Evolutionary conservation across 1,140 invertebrate genomes (phyloP).

Genomic region (Dinoponera quadriceps): DNA sequence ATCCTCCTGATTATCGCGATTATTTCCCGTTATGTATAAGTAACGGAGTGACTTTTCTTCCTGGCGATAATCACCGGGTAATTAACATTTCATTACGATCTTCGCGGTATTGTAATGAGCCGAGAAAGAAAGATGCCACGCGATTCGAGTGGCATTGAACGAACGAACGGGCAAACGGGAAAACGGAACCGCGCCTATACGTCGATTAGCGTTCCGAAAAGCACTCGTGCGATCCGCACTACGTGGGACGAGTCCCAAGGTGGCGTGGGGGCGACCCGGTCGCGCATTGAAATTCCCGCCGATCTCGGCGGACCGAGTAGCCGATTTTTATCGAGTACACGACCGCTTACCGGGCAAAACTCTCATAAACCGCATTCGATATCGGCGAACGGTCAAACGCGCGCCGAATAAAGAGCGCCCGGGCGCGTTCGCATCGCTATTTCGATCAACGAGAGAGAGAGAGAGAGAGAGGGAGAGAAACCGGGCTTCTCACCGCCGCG

Average conservation of each 20-base stretch:
- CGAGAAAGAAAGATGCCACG: neutral
- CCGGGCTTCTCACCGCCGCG: constrained; percentile 11
- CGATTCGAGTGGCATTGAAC: neutral
- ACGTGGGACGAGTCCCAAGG: constrained; percentile 70
- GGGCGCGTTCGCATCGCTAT: constrained; percentile 52
- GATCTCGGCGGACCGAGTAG: constrained; percentile 65
- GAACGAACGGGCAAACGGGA: neutral
- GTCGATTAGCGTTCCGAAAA: constrained; percentile 67
- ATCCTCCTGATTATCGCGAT: too few relatives aligned
- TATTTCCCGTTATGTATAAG: too few relatives aligned
- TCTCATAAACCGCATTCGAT: constrained; percentile 71
- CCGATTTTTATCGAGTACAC: constrained; percentile 75
- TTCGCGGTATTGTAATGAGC: neutral
- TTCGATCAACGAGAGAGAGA: constrained; percentile 34
- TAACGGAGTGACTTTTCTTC: neutral
- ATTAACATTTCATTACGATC: neutral
- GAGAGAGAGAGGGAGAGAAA: constrained; percentile 49
- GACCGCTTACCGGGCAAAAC: constrained; percentile 63
- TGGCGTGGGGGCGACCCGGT: constrained; percentile 51
- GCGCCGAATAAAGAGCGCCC: constrained; percentile 67
- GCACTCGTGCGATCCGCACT: constrained; percentile 61
- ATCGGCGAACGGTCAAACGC: constrained; percentile 62
- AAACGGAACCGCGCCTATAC: constrained; percentile 42
- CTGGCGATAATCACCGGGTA: neutral
- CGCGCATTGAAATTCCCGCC: constrained; percentile 73